These are phyloP conservation scores for Yponomeuta sedellus DNA, from an alignment of 2,888 invertebrate species.

Conservation along the genomic window DNA sequence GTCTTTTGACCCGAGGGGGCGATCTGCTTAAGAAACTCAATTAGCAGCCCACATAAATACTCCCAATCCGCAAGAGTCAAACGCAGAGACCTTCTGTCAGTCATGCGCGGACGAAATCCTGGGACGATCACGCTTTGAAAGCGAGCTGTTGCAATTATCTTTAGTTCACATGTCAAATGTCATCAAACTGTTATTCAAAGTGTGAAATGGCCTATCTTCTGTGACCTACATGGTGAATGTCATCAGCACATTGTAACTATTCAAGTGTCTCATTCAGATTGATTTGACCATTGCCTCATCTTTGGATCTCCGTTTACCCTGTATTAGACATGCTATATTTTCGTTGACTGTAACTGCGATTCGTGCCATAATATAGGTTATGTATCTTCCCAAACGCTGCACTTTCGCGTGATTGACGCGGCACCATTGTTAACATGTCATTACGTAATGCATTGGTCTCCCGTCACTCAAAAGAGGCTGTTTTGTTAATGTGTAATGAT, in stretches of 20 bases:
- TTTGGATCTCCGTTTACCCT: background rate
- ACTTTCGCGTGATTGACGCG: constrained; percentile 67
- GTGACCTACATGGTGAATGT: background rate
- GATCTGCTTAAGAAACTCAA: constrained; percentile 4
- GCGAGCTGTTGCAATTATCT: background rate
- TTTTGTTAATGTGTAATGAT: constrained; percentile 70
- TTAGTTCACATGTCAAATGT: background rate
- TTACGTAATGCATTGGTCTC: constrained; percentile 64
- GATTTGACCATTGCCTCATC: background rate
- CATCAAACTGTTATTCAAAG: background rate
- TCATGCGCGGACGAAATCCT: background rate
- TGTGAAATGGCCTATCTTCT: background rate
- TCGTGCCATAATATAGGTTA: background rate
- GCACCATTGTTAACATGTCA: constrained; percentile 55
- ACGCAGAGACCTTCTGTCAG: background rate
- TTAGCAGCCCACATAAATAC: constrained; percentile 5
- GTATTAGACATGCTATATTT: background rate
- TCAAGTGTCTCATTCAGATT: background rate
- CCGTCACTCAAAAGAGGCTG: constrained; percentile 64
- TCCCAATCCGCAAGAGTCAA: background rate
- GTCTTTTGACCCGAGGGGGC: background rate
- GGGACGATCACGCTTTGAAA: constrained; percentile 1
- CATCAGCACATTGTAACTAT: background rate
- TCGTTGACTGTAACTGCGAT: background rate
- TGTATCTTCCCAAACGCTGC: constrained; percentile 30